phyloP scores from a whole-genome alignment of 2,113 vertebrate genomes.

The Ceyx margarethae region DNA sequence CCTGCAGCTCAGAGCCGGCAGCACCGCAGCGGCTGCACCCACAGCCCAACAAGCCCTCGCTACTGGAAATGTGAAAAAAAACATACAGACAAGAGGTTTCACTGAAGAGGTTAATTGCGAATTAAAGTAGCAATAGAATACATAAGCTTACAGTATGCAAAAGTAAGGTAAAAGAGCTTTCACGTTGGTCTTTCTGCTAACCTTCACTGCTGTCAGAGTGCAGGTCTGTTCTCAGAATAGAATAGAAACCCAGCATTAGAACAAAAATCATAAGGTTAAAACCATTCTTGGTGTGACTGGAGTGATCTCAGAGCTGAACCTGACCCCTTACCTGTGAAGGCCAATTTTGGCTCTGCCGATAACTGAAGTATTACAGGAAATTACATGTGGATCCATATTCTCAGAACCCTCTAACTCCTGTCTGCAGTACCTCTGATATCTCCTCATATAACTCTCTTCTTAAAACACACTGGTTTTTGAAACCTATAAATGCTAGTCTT shows the following conservation, averaged over 20 bases:
- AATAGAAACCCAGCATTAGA: not conserved
- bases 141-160: not conserved
- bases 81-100: not conserved
- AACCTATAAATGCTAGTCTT: not conserved
- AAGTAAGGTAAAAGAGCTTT: not conserved
- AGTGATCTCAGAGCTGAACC: not conserved
- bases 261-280: not conserved
- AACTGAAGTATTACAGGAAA: conserved; percentile 5
- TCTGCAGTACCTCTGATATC: not conserved
- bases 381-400: not conserved
- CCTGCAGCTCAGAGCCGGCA: conserved; percentile 70
- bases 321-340: not conserved
- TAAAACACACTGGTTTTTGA: not conserved
- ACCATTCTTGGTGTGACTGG: not conserved
- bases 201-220: not conserved
- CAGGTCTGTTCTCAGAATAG: fast-evolving
- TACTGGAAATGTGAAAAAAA: fast-evolving
- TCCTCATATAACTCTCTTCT: not conserved
- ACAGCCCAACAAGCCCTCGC: fast-evolving
- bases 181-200: not conserved
- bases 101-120: not conserved
- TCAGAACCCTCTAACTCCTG: not conserved
- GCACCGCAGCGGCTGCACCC: not conserved
- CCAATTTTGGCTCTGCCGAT: not conserved
- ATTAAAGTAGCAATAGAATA: not conserved